Conservation (phyloP, 2,113 vertebrate species). For the Mesitornis unicolor region DNA sequence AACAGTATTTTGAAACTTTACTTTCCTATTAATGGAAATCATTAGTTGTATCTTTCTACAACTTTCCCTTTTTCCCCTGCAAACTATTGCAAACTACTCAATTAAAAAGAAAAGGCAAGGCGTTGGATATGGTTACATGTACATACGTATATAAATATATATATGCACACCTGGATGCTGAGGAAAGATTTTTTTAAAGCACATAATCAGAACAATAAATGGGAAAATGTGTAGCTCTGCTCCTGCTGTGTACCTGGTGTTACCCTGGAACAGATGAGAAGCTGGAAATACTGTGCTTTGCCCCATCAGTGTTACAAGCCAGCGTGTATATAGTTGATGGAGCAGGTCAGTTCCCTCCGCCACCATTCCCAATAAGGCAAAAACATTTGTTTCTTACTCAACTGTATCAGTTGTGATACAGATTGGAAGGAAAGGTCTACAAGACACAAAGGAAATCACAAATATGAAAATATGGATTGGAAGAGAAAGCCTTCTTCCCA, state of each 20-base stretch:
- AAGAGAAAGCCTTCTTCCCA: conserved; percentile 62
- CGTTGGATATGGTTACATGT: background rate
- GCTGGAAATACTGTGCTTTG: background rate
- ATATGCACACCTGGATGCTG: background rate
- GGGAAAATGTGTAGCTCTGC: background rate
- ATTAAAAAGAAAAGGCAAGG: background rate
- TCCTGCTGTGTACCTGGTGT: background rate
- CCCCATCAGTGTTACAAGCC: background rate
- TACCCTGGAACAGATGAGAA: background rate
- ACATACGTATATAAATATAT: background rate
- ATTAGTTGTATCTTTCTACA: background rate
- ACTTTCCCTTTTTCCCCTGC: background rate
- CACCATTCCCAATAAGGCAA: background rate
- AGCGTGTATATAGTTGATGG: background rate
- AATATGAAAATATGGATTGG: conserved; percentile 37
- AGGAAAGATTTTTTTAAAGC: background rate
- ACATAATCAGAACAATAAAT: background rate
- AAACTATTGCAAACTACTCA: background rate
- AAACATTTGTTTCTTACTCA: conserved; percentile 3
- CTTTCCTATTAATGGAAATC: conserved; percentile 36
- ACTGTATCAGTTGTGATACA: background rate
- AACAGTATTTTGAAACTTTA: conserved; percentile 23
- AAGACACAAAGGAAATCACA: conserved; percentile 45
- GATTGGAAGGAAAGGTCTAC: conserved; percentile 17
- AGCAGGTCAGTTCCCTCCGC: background rate